These are phyloP conservation scores for Pseudolaguvia tuberculata DNA, from an alignment of 2,113 vertebrate genomes.

Conservation along the genomic window DNA sequence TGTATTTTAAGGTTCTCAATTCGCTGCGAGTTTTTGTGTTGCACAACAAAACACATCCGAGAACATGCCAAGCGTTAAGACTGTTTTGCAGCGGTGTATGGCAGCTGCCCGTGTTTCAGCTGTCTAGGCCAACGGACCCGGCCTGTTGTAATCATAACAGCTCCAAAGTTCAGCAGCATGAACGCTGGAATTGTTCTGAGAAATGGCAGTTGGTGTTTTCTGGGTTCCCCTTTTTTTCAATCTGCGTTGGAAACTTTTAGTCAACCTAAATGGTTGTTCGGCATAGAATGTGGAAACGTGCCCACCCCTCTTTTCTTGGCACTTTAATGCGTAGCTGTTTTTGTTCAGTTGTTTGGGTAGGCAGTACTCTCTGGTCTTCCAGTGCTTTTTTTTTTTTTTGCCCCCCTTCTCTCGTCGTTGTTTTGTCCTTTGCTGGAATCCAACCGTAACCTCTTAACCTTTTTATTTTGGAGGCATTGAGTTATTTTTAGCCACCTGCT, in stretches of 20 bases:
- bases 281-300: neutral
- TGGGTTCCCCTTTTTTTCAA: neutral
- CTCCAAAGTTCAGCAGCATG: constrained; percentile 46
- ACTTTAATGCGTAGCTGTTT: neutral
- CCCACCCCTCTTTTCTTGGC: neutral
- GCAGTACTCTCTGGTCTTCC: neutral
- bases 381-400: constrained; percentile 14
- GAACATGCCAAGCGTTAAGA: neutral
- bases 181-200: constrained; percentile 44
- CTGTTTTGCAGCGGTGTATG: neutral
- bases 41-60: neutral
- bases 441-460: neutral
- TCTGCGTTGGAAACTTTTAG: constrained; percentile 14
- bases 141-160: constrained; percentile 17
- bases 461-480: neutral
- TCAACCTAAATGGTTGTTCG: neutral
- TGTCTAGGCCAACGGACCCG: constrained; percentile 6
- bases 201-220: constrained; percentile 31
- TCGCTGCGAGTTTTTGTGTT: neutral
- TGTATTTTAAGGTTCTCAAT: neutral
- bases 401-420: neutral
- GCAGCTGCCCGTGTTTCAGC: constrained; percentile 29
- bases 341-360: neutral
- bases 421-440: neutral
- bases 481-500: neutral